A percentile compares a stretch with the other conserved stretches of the same genome.
Conservation (phyloP, 2,888 invertebrate genomes). For the Folsomia candida region DNA sequence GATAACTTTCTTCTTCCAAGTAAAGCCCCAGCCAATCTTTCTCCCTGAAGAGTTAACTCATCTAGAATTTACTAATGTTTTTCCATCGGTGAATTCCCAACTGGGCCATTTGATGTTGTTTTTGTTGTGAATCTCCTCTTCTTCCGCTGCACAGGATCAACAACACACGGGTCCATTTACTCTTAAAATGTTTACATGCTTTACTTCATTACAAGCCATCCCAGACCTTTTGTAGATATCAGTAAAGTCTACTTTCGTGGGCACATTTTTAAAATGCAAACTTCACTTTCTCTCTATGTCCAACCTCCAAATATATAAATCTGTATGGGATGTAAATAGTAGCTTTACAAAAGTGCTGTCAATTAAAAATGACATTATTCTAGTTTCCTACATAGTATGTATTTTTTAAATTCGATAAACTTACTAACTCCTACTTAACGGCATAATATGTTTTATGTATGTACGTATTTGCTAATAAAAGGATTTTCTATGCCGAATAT, state of each 20-base stretch:
- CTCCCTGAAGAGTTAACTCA: conserved; percentile 32
- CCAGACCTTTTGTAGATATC: not conserved
- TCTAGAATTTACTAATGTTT: conserved; percentile 47
- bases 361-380: not conserved
- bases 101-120: conserved; percentile 44
- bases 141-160: conserved; percentile 1
- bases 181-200: not conserved
- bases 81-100: conserved; percentile 47
- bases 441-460: not conserved
- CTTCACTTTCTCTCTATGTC: not conserved
- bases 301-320: not conserved
- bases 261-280: not conserved
- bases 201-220: not conserved
- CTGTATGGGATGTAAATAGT: not conserved
- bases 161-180: not conserved
- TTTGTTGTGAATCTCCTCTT: conserved; percentile 36
- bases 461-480: no score
- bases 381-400: no score
- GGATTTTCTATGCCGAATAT: no score
- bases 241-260: not conserved
- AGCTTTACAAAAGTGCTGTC: not conserved
- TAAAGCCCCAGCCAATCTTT: not conserved
- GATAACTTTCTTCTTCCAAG: no score
- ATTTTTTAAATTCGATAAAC: no score
- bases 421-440: not conserved